Conservation (phyloP, 2,888 invertebrate species). For the Torymus tubicola region DNA sequence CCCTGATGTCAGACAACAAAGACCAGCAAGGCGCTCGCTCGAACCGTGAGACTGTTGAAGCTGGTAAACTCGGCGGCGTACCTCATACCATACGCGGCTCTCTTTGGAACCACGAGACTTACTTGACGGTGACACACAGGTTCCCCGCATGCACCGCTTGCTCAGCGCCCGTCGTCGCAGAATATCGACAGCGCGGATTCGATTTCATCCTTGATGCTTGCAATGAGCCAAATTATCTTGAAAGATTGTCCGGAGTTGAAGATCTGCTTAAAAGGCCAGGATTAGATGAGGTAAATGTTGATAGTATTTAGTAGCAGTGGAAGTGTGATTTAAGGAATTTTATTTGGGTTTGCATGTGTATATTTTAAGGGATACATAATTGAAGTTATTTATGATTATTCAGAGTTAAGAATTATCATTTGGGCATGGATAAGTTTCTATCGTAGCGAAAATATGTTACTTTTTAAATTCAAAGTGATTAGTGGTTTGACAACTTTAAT, state of each 20-base stretch:
- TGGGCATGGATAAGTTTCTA: no score
- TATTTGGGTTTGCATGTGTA: no score
- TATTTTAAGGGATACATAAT: no score
- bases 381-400: no score
- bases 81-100: constrained; percentile 97
- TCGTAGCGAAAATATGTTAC: no score
- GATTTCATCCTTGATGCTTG: constrained; percentile 80
- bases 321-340: no score
- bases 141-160: constrained; percentile 97
- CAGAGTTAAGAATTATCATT: no score
- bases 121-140: constrained; percentile 89
- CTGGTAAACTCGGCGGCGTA: constrained; percentile 87
- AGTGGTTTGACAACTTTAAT: no score
- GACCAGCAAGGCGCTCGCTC: constrained; percentile 67
- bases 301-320: no score
- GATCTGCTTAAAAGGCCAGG: constrained; percentile 71
- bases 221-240: constrained; percentile 80
- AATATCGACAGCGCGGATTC: constrained; percentile 75
- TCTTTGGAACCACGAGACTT: constrained; percentile 87
- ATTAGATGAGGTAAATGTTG: constrained; percentile 70
- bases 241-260: constrained; percentile 81
- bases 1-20: constrained; percentile 77
- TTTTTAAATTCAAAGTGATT: no score
- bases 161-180: constrained; percentile 78
- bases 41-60: constrained; percentile 72